These are phyloP conservation scores for Ptiloglossa arizonensis DNA, from an alignment of 1,140 invertebrate species.

Conservation along the genomic window DNA sequence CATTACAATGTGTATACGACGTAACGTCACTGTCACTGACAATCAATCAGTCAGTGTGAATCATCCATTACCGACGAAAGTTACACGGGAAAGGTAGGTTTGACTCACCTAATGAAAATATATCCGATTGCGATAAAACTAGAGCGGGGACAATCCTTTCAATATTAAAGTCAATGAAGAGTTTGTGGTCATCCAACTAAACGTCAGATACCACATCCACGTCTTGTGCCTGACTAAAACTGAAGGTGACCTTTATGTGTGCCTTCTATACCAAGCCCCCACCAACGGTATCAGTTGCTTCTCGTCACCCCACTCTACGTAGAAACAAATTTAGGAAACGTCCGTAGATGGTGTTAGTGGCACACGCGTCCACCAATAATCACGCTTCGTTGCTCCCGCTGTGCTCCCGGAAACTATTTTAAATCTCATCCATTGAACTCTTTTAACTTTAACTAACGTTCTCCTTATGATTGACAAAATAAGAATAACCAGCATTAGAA, in stretches of 20 bases:
- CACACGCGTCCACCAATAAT: background rate
- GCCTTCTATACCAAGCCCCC: conserved; percentile 34
- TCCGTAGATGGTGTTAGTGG: conserved; percentile 46
- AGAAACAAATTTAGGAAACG: conserved; percentile 41
- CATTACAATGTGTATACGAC: conserved; percentile 5
- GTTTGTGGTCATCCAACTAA: background rate
- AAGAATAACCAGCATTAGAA: too few species aligned
- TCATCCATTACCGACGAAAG: background rate
- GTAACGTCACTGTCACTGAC: conserved; percentile 37
- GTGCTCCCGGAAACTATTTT: background rate
- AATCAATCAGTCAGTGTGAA: background rate
- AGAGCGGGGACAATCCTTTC: background rate
- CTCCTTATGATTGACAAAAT: too few species aligned
- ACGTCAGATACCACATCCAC: conserved; percentile 54
- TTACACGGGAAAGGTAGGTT: background rate
- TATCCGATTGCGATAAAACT: background rate
- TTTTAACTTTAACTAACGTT: background rate
- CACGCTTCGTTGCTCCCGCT: too few species aligned
- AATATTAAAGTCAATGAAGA: background rate
- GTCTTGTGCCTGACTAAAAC: conserved; percentile 54
- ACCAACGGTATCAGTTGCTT: background rate
- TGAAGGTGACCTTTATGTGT: conserved; percentile 75
- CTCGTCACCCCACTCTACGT: conserved; percentile 7
- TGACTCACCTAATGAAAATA: conserved; percentile 44
- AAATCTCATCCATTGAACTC: background rate